Conservation (phyloP, 2,113 vertebrate species). For the Cygnus buccinator region DNA sequence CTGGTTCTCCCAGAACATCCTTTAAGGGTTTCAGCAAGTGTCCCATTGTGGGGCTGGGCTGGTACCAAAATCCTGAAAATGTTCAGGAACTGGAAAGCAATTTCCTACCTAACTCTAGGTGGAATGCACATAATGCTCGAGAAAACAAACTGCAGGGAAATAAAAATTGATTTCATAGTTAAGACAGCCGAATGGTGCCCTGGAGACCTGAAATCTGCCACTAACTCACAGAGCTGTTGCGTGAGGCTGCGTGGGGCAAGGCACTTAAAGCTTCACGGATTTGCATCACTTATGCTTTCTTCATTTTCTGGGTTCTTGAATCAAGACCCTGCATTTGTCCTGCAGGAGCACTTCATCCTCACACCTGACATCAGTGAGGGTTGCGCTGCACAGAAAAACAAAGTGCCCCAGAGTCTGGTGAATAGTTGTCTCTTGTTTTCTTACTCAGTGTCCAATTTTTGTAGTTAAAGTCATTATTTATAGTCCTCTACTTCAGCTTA, state of each 20-base stretch:
- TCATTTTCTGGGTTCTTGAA: not conserved
- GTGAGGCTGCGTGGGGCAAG: not conserved
- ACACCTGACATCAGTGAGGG: not conserved
- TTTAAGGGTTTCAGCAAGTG: not conserved
- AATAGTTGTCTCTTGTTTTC: not conserved
- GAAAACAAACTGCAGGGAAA: not conserved
- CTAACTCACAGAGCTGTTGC: not conserved
- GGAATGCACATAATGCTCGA: not conserved
- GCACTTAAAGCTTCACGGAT: not conserved
- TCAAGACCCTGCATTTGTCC: not conserved
- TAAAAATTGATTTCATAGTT: not conserved
- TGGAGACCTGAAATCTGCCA: not conserved
- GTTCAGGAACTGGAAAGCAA: not conserved
- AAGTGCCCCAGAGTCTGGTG: not conserved
- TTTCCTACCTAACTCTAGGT: not conserved
- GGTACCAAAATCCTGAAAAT: not conserved
- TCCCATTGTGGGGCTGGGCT: not conserved
- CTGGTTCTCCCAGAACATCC: not conserved
- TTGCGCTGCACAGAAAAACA: not conserved
- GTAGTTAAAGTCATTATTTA: not conserved
- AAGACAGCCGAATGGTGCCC: not conserved
- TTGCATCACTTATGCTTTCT: not conserved
- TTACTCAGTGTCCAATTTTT: not conserved
- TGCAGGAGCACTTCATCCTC: not conserved
- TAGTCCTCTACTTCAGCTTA: not conserved